These are phyloP conservation scores for Globia sparganii DNA, from an alignment of 2,888 invertebrate genomes.

Conservation along the genomic window DNA sequence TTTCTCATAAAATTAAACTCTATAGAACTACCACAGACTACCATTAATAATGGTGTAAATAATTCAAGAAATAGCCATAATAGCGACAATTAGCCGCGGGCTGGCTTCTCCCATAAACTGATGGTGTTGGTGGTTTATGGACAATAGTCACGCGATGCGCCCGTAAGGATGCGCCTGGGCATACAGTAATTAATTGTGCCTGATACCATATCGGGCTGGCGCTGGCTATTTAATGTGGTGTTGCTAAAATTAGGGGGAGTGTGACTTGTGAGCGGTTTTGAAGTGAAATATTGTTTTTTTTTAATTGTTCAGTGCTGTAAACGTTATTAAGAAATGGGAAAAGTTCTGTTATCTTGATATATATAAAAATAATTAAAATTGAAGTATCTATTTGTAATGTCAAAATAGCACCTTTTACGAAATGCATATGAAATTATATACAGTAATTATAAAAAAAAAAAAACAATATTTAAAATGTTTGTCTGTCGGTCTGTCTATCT, in stretches of 20 bases:
- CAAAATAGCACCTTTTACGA: background rate
- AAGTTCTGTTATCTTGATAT: too few relatives aligned
- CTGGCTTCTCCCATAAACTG: slow-evolving; percentile 68
- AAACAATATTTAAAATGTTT: background rate
- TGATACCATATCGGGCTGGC: slow-evolving; percentile 54
- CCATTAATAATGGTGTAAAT: slow-evolving; percentile 72
- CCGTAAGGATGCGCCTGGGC: slow-evolving; percentile 74
- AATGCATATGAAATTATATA: background rate
- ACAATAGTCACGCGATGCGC: slow-evolving; percentile 73
- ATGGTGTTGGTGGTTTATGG: slow-evolving; percentile 72
- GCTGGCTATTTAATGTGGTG: slow-evolving; percentile 43
- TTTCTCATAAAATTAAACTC: slow-evolving; percentile 51
- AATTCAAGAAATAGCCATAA: slow-evolving; percentile 73
- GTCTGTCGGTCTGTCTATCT: background rate
- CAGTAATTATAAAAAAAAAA: background rate
- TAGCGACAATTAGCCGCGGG: slow-evolving; percentile 76
- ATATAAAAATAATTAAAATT: background rate
- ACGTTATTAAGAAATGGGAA: too few relatives aligned
- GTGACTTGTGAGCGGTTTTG: slow-evolving; percentile 13
- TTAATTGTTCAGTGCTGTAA: background rate
- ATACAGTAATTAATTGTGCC: slow-evolving; percentile 74
- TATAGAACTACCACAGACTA: slow-evolving; percentile 59
- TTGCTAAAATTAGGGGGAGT: slow-evolving; percentile 57
- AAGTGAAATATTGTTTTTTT: slow-evolving; percentile 22
- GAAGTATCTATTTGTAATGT: background rate